A percentile compares a stretch with the other conserved stretches of the same genome.
These are phyloP conservation scores for Ophion costatus DNA, from an alignment of 2,888 invertebrate species.

Conservation along the genomic window DNA sequence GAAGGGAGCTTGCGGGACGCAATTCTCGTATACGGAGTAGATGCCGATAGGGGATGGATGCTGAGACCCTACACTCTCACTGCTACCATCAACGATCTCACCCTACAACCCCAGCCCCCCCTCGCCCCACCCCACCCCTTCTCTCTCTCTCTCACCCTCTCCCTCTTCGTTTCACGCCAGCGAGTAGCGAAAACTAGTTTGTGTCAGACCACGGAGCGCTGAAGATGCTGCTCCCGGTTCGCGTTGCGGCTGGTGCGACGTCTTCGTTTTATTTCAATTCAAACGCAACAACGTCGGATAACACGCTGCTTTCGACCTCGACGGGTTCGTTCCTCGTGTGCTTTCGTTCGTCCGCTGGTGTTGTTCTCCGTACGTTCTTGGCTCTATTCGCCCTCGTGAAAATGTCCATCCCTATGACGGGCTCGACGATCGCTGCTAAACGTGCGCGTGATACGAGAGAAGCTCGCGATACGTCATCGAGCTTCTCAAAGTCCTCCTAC, in stretches of 20 bases:
- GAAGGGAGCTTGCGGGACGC: constrained; percentile 52
- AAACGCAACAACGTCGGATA: constrained; percentile 52
- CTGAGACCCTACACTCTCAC: constrained; percentile 61
- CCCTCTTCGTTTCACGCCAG: constrained; percentile 75
- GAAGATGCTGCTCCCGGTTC: constrained; percentile 80
- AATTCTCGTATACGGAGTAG: constrained; percentile 59
- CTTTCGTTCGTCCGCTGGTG: constrained; percentile 47
- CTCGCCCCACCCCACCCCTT: constrained; percentile 34
- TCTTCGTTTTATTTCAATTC: constrained; percentile 52
- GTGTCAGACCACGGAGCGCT: constrained; percentile 82
- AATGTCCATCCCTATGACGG: neutral
- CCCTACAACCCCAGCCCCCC: too few relatives aligned
- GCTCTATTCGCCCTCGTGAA: constrained; percentile 35
- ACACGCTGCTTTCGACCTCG: constrained; percentile 25
- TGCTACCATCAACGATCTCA: constrained; percentile 47
- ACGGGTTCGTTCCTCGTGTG: constrained; percentile 40
- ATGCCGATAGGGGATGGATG: constrained; percentile 68
- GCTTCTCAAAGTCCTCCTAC: neutral
- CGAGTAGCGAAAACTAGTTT: constrained; percentile 79
- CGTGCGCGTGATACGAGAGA: constrained; percentile 12
- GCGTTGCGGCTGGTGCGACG: constrained; percentile 74
- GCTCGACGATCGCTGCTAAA: neutral
- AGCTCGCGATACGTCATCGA: neutral
- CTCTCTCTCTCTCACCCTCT: constrained; percentile 36
- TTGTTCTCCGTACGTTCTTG: constrained; percentile 42